phyloP scores from a whole-genome alignment of 2,113 vertebrate species.

The Eleginops maclovinus region DNA sequence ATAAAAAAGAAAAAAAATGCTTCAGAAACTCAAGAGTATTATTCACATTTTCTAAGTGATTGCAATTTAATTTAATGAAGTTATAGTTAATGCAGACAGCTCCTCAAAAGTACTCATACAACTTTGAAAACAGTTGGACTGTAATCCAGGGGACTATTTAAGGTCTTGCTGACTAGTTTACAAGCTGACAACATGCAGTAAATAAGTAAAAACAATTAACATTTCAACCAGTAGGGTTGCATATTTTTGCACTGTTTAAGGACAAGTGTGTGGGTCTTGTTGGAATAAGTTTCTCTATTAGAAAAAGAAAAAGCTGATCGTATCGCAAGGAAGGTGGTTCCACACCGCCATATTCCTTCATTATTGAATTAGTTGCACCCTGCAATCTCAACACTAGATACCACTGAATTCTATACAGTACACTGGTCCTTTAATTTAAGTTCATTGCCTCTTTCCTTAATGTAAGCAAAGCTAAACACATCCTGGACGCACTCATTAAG shows the following conservation, averaged over 20 bases:
- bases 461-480: background rate
- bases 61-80: background rate
- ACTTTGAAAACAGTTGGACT: background rate
- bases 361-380: too few relatives aligned
- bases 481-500: background rate
- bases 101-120: background rate
- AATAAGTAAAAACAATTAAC: background rate
- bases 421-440: background rate
- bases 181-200: background rate
- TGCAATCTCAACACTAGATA: too few relatives aligned
- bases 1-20: too few relatives aligned
- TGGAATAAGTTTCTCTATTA: too few relatives aligned
- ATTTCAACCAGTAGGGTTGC: background rate
- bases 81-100: background rate
- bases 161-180: background rate
- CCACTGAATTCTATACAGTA: too few relatives aligned
- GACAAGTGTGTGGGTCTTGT: too few relatives aligned
- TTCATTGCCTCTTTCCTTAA: background rate
- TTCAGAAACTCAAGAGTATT: background rate
- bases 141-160: background rate
- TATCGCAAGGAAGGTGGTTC: too few relatives aligned
- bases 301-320: too few relatives aligned
- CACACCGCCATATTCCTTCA: too few relatives aligned
- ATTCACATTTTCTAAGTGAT: conserved; percentile 3
- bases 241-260: background rate